Evolutionary conservation across 1,140 invertebrate genomes (phyloP).

Genomic region (Andrena cerasifolii): DNA sequence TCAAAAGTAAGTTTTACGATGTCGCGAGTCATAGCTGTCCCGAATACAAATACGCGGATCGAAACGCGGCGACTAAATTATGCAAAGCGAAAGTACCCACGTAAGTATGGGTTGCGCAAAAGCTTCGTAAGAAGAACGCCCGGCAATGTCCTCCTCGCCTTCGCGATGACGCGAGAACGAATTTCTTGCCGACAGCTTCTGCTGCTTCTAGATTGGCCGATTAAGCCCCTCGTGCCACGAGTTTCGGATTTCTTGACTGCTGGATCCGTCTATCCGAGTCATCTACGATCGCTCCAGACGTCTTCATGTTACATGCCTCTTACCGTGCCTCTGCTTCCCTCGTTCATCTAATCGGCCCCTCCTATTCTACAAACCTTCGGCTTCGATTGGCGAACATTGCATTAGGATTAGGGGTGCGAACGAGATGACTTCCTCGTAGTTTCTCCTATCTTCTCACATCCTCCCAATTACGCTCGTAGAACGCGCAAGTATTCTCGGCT

Average conservation of each 20-base stretch:
- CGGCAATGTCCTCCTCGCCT: slow-evolving; percentile 50
- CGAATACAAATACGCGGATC: slow-evolving; percentile 68
- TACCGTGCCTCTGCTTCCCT: background rate
- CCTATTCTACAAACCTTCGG: too few species aligned
- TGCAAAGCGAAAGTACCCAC: slow-evolving; percentile 71
- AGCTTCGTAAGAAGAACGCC: slow-evolving; percentile 65
- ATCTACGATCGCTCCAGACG: background rate
- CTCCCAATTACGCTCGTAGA: too few species aligned
- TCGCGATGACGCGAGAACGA: slow-evolving; percentile 49
- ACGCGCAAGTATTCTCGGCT: too few species aligned
- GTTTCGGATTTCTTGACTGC: background rate
- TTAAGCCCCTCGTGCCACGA: background rate
- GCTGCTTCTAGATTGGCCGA: slow-evolving; percentile 14
- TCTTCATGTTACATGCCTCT: background rate
- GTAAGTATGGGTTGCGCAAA: slow-evolving; percentile 67
- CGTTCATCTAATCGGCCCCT: background rate
- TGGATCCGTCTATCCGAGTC: background rate
- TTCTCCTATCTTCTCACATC: too few species aligned
- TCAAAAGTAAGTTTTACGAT: slow-evolving; percentile 56
- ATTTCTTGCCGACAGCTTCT: slow-evolving; percentile 14
- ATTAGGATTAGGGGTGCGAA: too few species aligned
- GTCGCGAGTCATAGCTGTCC: slow-evolving; percentile 52
- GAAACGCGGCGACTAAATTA: slow-evolving; percentile 68
- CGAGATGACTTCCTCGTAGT: too few species aligned
- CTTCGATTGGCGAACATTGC: too few species aligned